Percentiles rank a stretch among this genome's conserved stretches.
phyloP scores from a whole-genome alignment of 2,888 invertebrate genomes.

The Drosophila atripex region DNA sequence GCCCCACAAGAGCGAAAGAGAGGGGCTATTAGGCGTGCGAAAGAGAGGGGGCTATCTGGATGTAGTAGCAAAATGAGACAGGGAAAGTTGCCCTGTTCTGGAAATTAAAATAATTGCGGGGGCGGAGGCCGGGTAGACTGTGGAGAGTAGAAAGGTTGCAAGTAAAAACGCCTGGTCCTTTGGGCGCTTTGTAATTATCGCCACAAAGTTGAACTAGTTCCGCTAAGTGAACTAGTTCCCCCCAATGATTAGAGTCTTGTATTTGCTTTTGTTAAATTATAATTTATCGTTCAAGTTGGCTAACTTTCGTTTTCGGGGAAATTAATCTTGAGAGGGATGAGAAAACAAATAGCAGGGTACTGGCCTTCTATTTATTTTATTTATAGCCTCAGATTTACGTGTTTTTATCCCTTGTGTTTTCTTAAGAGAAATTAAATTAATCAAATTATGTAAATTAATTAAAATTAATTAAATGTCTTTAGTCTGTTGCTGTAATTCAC shows the following conservation, averaged over 20 bases:
- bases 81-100: slow-evolving; percentile 51
- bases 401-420: neutral
- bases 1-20: neutral
- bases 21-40: neutral
- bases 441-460: too few species aligned
- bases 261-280: slow-evolving; percentile 9
- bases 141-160: too few species aligned
- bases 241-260: slow-evolving; percentile 7
- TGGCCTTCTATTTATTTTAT: neutral
- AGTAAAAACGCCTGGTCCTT: neutral
- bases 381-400: neutral
- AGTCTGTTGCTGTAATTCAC: too few species aligned
- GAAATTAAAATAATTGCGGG: slow-evolving; percentile 58
- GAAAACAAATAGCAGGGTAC: neutral
- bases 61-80: slow-evolving; percentile 12
- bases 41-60: neutral
- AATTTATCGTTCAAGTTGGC: slow-evolving; percentile 17
- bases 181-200: slow-evolving; percentile 36
- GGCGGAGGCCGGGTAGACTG: slow-evolving; percentile 1
- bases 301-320: neutral
- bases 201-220: slow-evolving; percentile 27
- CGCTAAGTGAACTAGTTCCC: slow-evolving; percentile 12
- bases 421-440: too few species aligned
- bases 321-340: neutral
- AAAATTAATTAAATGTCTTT: too few species aligned